Percentiles rank a stretch among this genome's conserved stretches.
Evolutionary conservation across 37 sponge, comb jelly and placozoan genomes (phyloP).

Genomic region (Mnemiopsis leidyi): DNA sequence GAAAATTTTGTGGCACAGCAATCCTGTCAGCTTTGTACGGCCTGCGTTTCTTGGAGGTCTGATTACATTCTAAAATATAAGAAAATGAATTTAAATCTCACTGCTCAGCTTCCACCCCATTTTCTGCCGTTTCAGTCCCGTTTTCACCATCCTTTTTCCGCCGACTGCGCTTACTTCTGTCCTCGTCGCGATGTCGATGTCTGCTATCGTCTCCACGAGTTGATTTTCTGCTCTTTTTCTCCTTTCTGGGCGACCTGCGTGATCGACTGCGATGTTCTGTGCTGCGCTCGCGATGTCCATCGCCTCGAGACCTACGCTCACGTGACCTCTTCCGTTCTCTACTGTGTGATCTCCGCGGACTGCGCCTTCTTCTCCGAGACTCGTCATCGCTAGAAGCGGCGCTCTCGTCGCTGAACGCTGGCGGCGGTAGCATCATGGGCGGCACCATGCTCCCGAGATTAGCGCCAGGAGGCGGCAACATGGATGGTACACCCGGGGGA

Average conservation of each 20-base stretch:
- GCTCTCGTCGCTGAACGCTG: conserved; percentile 52
- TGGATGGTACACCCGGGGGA: conserved; percentile 42
- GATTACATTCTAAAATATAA: neutral
- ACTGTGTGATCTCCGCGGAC: conserved; percentile 22
- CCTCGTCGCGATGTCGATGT: conserved; percentile 27
- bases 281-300: conserved; percentile 5
- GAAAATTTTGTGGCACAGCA: neutral
- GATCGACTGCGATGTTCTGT: conserved; percentile 49
- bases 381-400: neutral
- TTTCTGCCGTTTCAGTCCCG: neutral
- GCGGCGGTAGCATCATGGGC: conserved; percentile 48
- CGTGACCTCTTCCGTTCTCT: conserved; percentile 19
- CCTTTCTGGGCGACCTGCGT: conserved; percentile 24
- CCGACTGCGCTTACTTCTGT: conserved; percentile 53
- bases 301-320: neutral
- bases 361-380: neutral
- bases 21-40: neutral
- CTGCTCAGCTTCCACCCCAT: conserved; percentile 58
- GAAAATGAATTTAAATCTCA: conserved; percentile 11
- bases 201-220: conserved; percentile 4
- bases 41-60: neutral
- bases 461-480: conserved; percentile 59
- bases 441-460: conserved; percentile 41
- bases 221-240: conserved; percentile 57
- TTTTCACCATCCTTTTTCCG: conserved; percentile 31